These are phyloP conservation scores for Drosophila acutilabella DNA, from an alignment of 2,888 invertebrate species.

Conservation along the genomic window DNA sequence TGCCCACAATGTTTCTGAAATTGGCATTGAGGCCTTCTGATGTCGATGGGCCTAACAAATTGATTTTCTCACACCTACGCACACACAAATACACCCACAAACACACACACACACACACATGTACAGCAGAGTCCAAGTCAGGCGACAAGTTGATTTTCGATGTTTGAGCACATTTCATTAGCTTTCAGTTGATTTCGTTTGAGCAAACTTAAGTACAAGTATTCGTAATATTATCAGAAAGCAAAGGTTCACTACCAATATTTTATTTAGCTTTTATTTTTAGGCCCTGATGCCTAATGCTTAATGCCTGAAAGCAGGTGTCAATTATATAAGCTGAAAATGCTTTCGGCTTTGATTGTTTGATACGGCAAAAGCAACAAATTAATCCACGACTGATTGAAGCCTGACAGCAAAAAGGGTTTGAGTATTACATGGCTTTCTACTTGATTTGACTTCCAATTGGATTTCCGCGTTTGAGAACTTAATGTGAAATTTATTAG, in stretches of 20 bases:
- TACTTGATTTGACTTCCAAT: constrained; percentile 2
- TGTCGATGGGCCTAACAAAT: constrained; percentile 58
- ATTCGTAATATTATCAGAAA: constrained; percentile 58
- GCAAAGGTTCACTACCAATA: constrained; percentile 35
- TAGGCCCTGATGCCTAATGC: constrained; percentile 1
- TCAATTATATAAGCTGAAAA: constrained; percentile 58
- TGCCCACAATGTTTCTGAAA: constrained; percentile 32
- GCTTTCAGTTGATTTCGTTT: constrained; percentile 42
- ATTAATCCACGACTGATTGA: constrained; percentile 56
- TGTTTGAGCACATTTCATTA: constrained; percentile 37
- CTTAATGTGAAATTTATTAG: not conserved
- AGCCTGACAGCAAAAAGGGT: constrained; percentile 6
- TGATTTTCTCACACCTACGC: constrained; percentile 71
- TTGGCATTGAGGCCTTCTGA: constrained; percentile 32
- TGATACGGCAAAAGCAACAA: constrained; percentile 46
- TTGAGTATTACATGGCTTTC: not conserved
- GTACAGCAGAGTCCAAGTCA: not conserved
- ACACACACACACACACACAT: constrained; percentile 13
- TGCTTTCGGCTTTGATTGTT: constrained; percentile 22
- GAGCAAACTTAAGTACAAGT: constrained; percentile 43
- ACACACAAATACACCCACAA: constrained; percentile 7
- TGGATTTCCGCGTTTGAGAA: not conserved
- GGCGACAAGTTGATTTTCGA: constrained; percentile 64
- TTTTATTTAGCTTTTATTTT: constrained; percentile 44
- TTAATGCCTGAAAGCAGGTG: constrained; percentile 47